phyloP scores from a whole-genome alignment of 2,888 invertebrate species.

The Erebia palarica region DNA sequence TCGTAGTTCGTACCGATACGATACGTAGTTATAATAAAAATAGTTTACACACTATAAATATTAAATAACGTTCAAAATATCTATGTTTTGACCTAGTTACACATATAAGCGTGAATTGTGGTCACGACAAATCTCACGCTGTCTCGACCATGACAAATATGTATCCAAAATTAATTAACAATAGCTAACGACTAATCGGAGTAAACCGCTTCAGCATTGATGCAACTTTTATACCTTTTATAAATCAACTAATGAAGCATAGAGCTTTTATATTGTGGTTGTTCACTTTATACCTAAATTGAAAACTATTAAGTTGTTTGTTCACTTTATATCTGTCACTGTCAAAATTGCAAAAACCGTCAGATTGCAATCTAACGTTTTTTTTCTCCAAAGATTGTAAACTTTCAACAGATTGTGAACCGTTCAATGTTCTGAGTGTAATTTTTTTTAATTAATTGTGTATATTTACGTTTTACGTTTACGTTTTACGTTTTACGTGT shows the following conservation, averaged over 20 bases:
- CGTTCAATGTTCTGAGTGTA: too few relatives aligned
- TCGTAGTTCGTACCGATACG: slow-evolving; percentile 6
- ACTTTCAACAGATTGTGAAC: too few relatives aligned
- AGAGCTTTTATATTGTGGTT: background rate
- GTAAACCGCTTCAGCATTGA: background rate
- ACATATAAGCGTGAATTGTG: background rate
- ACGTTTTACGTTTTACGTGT: too few relatives aligned
- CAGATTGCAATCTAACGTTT: too few relatives aligned
- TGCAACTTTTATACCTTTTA: background rate
- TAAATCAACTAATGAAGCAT: background rate
- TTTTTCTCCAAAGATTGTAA: too few relatives aligned
- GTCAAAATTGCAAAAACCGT: too few relatives aligned
- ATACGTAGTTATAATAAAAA: background rate
- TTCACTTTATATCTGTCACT: too few relatives aligned
- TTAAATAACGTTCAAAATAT: background rate
- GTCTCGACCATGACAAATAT: background rate
- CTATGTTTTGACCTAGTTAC: background rate
- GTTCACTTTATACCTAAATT: background rate
- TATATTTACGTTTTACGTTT: too few relatives aligned
- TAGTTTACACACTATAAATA: background rate
- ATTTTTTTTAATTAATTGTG: too few relatives aligned
- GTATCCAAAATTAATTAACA: background rate
- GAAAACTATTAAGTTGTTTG: too few relatives aligned
- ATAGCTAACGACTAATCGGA: background rate
- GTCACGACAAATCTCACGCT: slow-evolving; percentile 13